phyloP scores from a whole-genome alignment of 2,113 vertebrate species.

The Ophthalmolycus amberensis region DNA sequence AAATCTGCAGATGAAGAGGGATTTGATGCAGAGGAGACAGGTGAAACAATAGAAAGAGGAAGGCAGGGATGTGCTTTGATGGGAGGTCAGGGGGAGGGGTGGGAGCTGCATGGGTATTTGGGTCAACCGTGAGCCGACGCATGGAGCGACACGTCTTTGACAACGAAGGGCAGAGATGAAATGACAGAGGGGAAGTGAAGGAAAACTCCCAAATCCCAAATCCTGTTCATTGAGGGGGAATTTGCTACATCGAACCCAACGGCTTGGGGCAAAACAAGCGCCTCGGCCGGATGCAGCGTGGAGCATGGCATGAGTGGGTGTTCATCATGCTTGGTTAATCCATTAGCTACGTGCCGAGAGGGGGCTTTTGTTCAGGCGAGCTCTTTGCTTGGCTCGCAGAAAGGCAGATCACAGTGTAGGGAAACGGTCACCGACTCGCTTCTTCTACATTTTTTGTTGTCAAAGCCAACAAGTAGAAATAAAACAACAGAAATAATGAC shows the following conservation, averaged over 20 bases:
- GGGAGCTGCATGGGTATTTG: constrained; percentile 69
- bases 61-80: constrained; percentile 59
- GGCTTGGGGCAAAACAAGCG: constrained; percentile 23
- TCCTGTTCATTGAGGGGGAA: constrained; percentile 8
- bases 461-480: background rate
- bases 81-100: constrained; percentile 71
- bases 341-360: constrained; percentile 71
- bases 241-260: background rate
- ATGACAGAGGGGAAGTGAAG: background rate
- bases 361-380: constrained; percentile 74
- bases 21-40: constrained; percentile 3
- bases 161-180: constrained; percentile 49
- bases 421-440: constrained; percentile 18
- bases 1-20: constrained; percentile 13
- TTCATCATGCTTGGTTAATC: constrained; percentile 77
- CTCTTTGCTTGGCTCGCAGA: constrained; percentile 55
- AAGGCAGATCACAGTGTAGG: constrained; percentile 19
- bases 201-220: constrained; percentile 2
- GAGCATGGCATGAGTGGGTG: constrained; percentile 45
- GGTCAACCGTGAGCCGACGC: constrained; percentile 71
- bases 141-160: constrained; percentile 56
- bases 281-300: constrained; percentile 31
- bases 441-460: constrained; percentile 24
- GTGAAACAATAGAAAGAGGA: constrained; percentile 58
- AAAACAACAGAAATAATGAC: background rate